phyloP scores from a whole-genome alignment of 2,888 invertebrate species.

The Synergus umbraculus region DNA sequence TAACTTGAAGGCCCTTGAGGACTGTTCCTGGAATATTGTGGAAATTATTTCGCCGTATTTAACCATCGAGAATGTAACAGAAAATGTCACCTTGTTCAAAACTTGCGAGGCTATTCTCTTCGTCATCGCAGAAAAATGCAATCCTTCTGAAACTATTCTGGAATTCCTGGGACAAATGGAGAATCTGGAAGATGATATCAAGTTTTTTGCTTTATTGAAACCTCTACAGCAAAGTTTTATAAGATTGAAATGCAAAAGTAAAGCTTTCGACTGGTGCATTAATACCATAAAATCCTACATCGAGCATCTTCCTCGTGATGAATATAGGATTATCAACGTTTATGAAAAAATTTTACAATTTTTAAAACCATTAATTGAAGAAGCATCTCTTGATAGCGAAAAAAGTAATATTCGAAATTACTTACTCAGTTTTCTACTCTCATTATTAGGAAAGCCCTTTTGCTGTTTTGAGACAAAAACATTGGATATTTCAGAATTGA shows the following conservation, averaged over 20 bases:
- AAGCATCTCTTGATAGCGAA: neutral
- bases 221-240: slow-evolving; percentile 38
- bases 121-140: slow-evolving; percentile 43
- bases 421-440: slow-evolving; percentile 44
- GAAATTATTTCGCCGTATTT: slow-evolving; percentile 36
- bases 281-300: slow-evolving; percentile 52
- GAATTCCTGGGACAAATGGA: slow-evolving; percentile 54
- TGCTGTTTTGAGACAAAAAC: slow-evolving; percentile 40
- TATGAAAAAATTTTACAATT: slow-evolving; percentile 45
- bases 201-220: slow-evolving; percentile 46
- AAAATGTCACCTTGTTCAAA: slow-evolving; percentile 39
- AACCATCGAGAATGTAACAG: slow-evolving; percentile 41
- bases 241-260: slow-evolving; percentile 5
- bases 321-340: slow-evolving; percentile 22
- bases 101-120: slow-evolving; percentile 42
- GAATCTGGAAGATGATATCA: slow-evolving; percentile 45
- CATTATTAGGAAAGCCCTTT: slow-evolving; percentile 50
- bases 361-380: slow-evolving; percentile 26
- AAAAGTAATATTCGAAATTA: slow-evolving; percentile 1
- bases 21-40: slow-evolving; percentile 25
- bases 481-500: neutral
- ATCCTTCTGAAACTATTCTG: slow-evolving; percentile 49
- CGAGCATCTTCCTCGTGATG: neutral
- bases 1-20: neutral
- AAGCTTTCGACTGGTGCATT: slow-evolving; percentile 49